Evolutionary conservation across 2,888 invertebrate species (phyloP), one percentile per base, ranked within the genome.

Genomic region (Tryphoninae sp.): DNA sequence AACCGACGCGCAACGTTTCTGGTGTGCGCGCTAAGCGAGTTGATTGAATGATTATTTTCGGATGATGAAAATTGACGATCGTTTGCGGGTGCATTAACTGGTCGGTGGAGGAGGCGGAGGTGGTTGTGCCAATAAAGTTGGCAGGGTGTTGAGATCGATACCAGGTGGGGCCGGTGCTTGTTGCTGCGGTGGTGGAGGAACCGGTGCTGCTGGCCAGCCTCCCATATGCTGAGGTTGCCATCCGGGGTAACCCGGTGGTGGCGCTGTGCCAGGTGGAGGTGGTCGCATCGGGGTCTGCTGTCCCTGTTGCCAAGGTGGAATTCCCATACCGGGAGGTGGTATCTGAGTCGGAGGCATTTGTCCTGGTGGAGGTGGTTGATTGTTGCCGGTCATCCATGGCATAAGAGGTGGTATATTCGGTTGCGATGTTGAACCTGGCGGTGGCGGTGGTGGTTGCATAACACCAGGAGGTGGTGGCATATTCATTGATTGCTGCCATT

Each of bases 31-130:
- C n/a, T 59, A 19, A 19, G 40, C 7, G 13, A 22, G 45, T n/a
- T 13, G 11, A 8, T 23, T 11, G 61, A 45, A 22, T 13, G 45
- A 45, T 45, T 45, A 45, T 45, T 45, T 45, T 13, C 45, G 45
- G 45, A 45, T 45, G 45, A 8, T 19, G 55, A 55, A 19, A 55
- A 55, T 55, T 55, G 19, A 19, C 2, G 55, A 55, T 9, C 8
- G 9, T 55, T 55, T n/a, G 19, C 19, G 19, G 16, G 71, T 58
- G 69, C 42, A 91, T 88, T 92, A 92, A 90, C 91, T 92, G 26
- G 91, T 90, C 3, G 92, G 92, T 1, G 94, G 94, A 0, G 95
- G 95, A 2, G 96, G 95, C 13, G 95, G 95, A 4, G 95, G 95
- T 2, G 95, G 96, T 40, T 95, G 95, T 64, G 95, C 94, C 64